Evolutionary conservation across 2,888 invertebrate species (phyloP).

Genomic region (Mechanitis messenoides): DNA sequence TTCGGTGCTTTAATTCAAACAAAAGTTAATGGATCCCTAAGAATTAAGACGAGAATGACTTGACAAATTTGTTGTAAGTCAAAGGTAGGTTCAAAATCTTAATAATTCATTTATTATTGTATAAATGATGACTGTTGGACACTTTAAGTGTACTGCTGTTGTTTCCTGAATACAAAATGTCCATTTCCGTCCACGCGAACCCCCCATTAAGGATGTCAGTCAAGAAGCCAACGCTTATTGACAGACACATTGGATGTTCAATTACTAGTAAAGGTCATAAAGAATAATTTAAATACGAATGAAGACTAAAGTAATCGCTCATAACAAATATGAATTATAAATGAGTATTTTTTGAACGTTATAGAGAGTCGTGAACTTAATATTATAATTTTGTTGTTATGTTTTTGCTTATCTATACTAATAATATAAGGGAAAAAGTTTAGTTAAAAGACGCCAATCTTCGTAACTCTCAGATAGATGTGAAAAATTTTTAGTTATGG

Average conservation of each 20-base stretch:
- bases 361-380: no score
- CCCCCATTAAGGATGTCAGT: slow-evolving; percentile 65
- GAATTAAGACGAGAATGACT: slow-evolving; percentile 29
- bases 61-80: slow-evolving; percentile 37
- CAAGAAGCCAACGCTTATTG: slow-evolving; percentile 47
- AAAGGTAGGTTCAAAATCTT: slow-evolving; percentile 43
- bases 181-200: slow-evolving; percentile 71
- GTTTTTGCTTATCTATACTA: no score
- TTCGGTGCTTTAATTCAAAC: slow-evolving; percentile 29
- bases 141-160: slow-evolving; percentile 60
- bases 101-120: slow-evolving; percentile 59
- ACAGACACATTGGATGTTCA: slow-evolving; percentile 33
- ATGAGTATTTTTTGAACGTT: no score
- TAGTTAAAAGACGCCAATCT: no score
- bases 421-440: no score
- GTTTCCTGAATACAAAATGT: slow-evolving; percentile 66
- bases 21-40: slow-evolving; percentile 31
- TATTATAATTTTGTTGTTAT: neutral
- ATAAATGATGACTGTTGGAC: slow-evolving; percentile 58
- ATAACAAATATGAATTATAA: neutral
- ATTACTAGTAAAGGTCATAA: slow-evolving; percentile 28
- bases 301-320: neutral
- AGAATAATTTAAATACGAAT: slow-evolving; percentile 17
- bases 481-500: no score
- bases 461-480: no score